A percentile compares a stretch with the other conserved stretches of the same genome.
These are phyloP conservation scores for Podarcis lilfordi DNA, from an alignment of 2,797 vertebrate genomes.

Conservation along the genomic window DNA sequence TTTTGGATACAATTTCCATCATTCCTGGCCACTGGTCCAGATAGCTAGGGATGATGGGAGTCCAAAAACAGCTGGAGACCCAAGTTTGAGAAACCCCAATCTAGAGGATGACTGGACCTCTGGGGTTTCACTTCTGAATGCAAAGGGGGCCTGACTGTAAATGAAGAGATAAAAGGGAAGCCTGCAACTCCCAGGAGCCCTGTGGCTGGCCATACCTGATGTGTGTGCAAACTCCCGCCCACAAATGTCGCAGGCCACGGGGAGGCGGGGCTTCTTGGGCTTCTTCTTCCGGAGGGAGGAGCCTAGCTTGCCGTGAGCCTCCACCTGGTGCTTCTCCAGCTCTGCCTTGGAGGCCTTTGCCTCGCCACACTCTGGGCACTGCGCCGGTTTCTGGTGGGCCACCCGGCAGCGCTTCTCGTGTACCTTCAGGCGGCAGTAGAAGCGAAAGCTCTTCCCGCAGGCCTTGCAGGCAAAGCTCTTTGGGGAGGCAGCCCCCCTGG, in stretches of 20 bases:
- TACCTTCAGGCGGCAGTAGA: slow-evolving; percentile 85
- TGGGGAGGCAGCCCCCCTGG: slow-evolving; percentile 66
- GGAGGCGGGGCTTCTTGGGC: slow-evolving; percentile 78
- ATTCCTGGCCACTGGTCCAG: too few species aligned
- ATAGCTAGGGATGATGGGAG: too few species aligned
- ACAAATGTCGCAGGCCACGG: slow-evolving; percentile 84
- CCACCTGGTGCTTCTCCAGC: slow-evolving; percentile 80
- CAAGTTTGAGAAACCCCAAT: too few species aligned
- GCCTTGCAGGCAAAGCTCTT: slow-evolving; percentile 83
- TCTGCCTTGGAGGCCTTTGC: slow-evolving; percentile 74
- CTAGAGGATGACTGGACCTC: not conserved
- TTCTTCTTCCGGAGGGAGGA: slow-evolving; percentile 63
- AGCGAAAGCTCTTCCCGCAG: slow-evolving; percentile 86
- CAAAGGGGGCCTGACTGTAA: not conserved
- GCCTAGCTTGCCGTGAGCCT: slow-evolving; percentile 67
- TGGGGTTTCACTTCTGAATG: not conserved
- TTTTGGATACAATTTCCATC: too few species aligned
- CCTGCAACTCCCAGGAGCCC: not conserved
- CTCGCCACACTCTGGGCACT: slow-evolving; percentile 76
- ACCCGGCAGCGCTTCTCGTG: slow-evolving; percentile 83
- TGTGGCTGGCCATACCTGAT: slow-evolving; percentile 77
- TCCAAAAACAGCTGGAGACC: too few species aligned
- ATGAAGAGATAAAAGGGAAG: too few species aligned
- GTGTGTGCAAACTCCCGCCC: slow-evolving; percentile 87
- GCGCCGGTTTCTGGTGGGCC: slow-evolving; percentile 77